These are phyloP conservation scores for Diplosoma virens DNA, from an alignment of 23 tunicate species.

Conservation along the genomic window DNA sequence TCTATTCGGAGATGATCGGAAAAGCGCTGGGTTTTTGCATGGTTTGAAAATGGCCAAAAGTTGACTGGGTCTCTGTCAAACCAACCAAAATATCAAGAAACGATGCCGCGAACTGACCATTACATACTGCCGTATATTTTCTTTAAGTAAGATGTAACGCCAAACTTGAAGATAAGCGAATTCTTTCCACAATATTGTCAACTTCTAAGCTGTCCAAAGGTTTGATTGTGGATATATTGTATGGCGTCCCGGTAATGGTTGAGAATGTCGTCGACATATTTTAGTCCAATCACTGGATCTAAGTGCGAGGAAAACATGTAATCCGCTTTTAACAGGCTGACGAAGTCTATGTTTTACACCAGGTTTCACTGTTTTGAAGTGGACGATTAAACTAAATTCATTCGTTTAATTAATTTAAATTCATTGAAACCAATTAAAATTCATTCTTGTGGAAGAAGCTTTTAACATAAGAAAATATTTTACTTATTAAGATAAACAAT, in stretches of 20 bases:
- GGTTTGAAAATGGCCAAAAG: constrained; percentile 39
- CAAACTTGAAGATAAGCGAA: constrained; percentile 51
- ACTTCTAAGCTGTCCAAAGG: constrained; percentile 46
- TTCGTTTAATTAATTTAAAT: too few species aligned
- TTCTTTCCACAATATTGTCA: constrained; percentile 65
- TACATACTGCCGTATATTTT: constrained; percentile 78
- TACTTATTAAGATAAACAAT: too few species aligned
- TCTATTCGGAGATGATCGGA: background rate
- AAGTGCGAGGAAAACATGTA: constrained; percentile 72
- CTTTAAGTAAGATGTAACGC: constrained; percentile 58
- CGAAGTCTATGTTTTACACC: too few species aligned
- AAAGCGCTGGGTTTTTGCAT: constrained; percentile 21
- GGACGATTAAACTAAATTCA: too few species aligned
- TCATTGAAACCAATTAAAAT: too few species aligned
- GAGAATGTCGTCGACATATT: constrained; percentile 50
- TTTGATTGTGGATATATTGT: constrained; percentile 83
- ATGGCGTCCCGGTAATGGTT: constrained; percentile 76
- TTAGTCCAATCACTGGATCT: constrained; percentile 51
- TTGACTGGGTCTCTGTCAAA: constrained; percentile 64
- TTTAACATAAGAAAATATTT: too few species aligned
- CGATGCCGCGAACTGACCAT: constrained; percentile 77
- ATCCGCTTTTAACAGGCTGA: constrained; percentile 40
- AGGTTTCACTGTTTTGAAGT: too few species aligned
- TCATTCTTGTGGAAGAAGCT: too few species aligned
- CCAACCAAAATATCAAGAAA: constrained; percentile 62